A percentile compares a stretch with the other conserved stretches of the same genome.
Conservation (phyloP, 2,797 vertebrate genomes). For the Sciurus carolinensis region DNA sequence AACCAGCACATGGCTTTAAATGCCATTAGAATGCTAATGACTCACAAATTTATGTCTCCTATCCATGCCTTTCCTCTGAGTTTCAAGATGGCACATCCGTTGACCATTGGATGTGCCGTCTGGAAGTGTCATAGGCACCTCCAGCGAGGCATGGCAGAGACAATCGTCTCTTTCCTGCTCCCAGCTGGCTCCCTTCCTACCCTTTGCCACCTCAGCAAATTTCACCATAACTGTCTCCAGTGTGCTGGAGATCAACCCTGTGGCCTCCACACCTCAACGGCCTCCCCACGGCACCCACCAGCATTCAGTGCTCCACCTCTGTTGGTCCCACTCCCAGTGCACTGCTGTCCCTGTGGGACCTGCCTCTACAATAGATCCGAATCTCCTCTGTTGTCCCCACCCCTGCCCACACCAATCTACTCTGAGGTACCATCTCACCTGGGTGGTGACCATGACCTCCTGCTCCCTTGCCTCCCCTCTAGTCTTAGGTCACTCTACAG, state of each 20-base stretch:
- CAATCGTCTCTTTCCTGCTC: too few species aligned
- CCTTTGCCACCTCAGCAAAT: not conserved
- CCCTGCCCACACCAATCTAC: not conserved
- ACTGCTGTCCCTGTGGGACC: not conserved
- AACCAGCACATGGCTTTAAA: not conserved
- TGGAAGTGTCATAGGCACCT: not conserved
- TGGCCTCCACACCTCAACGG: fast-evolving
- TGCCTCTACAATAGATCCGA: not conserved
- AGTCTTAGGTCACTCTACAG: fast-evolving
- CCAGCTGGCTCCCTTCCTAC: not conserved
- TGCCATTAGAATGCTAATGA: not conserved
- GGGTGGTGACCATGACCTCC: fast-evolving
- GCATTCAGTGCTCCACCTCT: too few species aligned
- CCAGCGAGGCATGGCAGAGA: not conserved
- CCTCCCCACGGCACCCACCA: too few species aligned
- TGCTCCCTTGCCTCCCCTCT: fast-evolving
- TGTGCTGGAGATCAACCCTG: not conserved
- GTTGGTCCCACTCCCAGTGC: too few species aligned
- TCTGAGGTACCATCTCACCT: fast-evolving
- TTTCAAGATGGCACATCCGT: not conserved
- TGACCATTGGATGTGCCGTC: not conserved
- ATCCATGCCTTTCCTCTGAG: not conserved
- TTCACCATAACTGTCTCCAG: fast-evolving
- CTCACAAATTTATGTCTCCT: not conserved
- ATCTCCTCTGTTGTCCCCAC: not conserved